Base-by-base conservation (phyloP, 35 echinoderm and acorn worm genomes). In the Lytechinus variegatus region DNA sequence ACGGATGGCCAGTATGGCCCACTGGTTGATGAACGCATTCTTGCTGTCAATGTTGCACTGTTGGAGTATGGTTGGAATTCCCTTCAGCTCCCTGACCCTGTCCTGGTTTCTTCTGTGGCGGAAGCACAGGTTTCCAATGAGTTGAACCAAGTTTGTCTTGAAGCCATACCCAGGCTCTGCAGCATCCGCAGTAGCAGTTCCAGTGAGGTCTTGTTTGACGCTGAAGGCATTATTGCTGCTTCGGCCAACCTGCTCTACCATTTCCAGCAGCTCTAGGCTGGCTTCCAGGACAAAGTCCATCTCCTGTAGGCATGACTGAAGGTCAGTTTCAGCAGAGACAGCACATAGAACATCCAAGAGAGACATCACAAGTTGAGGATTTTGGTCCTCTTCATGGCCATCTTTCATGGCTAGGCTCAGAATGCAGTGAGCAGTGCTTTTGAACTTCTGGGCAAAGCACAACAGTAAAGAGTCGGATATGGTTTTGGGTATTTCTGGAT, bases 101-200 rank as follows among this genome's bases (percentile, higher is more conserved):
- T 99, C 87, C 94, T 99, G 98, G 93, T 97, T 99, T 12, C 55
- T 44, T 58, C 91, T 96, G 87, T 97, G 92, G 90, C 61, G 91
- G 94, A 96, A 96, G 96, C 97, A 96, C 94, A 99, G 87, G 28
- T 99, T 99, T 9, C 98, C 98, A 66, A 99, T 97, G 52, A 99
- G 91, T 29, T 97, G 94, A 28, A 99, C 97, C 87, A 99, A 89
- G 87, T 97, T 97, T 87, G 96, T 94, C 54, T 97, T 96, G 87
- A 99, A 97, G 24, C 98, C 98, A 93, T 96, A 95, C 6, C 93
- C 95, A 86, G 98, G 98, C 28, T 96, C 95, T 9, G 27, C 56
- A 58, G 79, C 54, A 90, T 54, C 54, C 5, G 10, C 29, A 29
- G n/a, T 11, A n/a, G 53, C 21, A 10, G 54, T 16, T 53, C 27